A percentile compares a stretch with the other conserved stretches of the same genome.
Conservation (phyloP, 2,113 vertebrate species). For the Todiramphus saurophagus region DNA sequence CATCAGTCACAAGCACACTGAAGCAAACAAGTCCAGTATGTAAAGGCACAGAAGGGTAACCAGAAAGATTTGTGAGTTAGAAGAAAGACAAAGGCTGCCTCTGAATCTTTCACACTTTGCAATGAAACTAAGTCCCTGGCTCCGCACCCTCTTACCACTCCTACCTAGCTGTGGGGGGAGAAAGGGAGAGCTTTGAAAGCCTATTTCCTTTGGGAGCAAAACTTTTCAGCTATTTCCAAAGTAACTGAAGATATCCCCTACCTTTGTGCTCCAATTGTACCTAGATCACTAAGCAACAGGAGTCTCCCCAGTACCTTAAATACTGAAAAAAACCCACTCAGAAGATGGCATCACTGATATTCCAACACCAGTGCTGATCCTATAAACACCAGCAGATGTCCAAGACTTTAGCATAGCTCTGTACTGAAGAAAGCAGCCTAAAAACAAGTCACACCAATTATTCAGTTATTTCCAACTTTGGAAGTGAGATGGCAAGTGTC, state of each 20-base stretch:
- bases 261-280: not conserved
- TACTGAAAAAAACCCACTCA: not conserved
- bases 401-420: not conserved
- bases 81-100: not conserved
- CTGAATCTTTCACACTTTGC: not conserved
- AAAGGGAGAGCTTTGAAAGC: not conserved
- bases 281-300: not conserved
- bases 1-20: not conserved
- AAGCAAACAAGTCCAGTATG: not conserved
- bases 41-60: not conserved
- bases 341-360: not conserved
- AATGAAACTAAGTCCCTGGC: not conserved
- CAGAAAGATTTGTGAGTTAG: not conserved
- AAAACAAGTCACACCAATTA: not conserved
- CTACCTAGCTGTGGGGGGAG: not conserved
- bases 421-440: not conserved
- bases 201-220: not conserved
- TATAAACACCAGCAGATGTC: not conserved
- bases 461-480: not conserved
- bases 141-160: not conserved
- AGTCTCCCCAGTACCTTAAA: not conserved
- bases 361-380: not conserved
- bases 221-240: not conserved
- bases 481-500: not conserved
- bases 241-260: not conserved